Conservation (phyloP, 2,888 invertebrate species). For the Lasioglossum zephyrum region DNA sequence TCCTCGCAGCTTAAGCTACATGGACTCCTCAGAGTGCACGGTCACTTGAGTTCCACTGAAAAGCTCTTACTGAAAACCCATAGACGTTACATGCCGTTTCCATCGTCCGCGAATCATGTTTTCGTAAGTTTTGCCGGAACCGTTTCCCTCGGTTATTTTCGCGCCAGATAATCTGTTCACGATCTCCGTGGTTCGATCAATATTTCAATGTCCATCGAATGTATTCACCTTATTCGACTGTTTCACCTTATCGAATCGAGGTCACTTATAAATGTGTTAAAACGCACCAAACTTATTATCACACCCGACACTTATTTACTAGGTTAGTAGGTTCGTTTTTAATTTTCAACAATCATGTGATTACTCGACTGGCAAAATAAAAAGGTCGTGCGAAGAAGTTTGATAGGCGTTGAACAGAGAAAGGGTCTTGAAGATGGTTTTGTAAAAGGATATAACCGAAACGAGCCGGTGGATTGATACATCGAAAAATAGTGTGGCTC, state of each 20-base stretch:
- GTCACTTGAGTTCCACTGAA: constrained; percentile 61
- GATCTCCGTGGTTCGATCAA: not conserved
- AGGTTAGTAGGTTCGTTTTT: not conserved
- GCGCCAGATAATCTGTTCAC: not conserved
- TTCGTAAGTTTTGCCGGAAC: constrained; percentile 32
- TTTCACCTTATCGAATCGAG: not conserved
- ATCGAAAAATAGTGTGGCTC: constrained; percentile 31
- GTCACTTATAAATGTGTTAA: not conserved
- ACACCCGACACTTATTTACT: not conserved
- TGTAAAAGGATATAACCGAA: constrained; percentile 17
- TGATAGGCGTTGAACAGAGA: not conserved
- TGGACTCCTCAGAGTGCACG: constrained; percentile 52
- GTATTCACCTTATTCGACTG: too few relatives aligned
- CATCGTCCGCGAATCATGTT: constrained; percentile 37
- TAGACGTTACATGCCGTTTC: constrained; percentile 53
- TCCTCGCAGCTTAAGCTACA: constrained; percentile 58
- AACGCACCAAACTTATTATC: too few relatives aligned
- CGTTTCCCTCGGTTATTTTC: not conserved
- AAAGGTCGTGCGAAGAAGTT: not conserved
- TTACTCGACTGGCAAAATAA: not conserved
- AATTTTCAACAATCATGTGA: not conserved
- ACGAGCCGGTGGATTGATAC: constrained; percentile 55
- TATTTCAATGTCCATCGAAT: not conserved
- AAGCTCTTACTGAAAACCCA: constrained; percentile 64
- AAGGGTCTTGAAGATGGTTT: not conserved